These are phyloP conservation scores for Aurelia aurita DNA, from an alignment of 30 jellyfish, hydroid and myxozoan species.

Conservation along the genomic window DNA sequence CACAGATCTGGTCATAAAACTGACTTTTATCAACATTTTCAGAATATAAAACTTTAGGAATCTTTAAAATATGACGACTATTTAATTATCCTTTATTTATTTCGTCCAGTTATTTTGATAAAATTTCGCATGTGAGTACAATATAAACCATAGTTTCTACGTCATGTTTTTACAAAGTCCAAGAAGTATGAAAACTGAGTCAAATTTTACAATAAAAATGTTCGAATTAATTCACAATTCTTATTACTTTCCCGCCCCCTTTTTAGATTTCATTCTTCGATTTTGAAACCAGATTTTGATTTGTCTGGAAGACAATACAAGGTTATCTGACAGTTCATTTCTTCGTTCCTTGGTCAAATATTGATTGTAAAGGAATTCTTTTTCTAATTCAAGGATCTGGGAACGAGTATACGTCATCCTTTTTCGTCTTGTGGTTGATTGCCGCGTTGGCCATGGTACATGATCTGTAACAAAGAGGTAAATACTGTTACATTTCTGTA, in stretches of 20 bases:
- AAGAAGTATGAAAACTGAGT: too few relatives aligned
- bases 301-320: slow-evolving; percentile 73
- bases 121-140: too few relatives aligned
- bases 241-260: neutral
- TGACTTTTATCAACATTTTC: too few relatives aligned
- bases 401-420: slow-evolving; percentile 83
- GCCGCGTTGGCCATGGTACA: slow-evolving; percentile 82
- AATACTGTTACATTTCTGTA: neutral
- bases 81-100: too few relatives aligned
- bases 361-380: slow-evolving; percentile 75
- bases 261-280: slow-evolving; percentile 85
- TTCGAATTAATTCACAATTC: neutral
- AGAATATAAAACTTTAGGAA: too few relatives aligned
- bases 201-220: neutral
- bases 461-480: neutral
- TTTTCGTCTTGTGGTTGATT: slow-evolving; percentile 55
- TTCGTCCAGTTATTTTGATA: too few relatives aligned
- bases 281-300: slow-evolving; percentile 83
- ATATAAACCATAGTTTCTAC: too few relatives aligned
- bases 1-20: too few relatives aligned
- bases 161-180: too few relatives aligned
- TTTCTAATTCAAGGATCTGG: slow-evolving; percentile 83
- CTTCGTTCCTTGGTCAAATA: slow-evolving; percentile 79
- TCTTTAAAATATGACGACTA: too few relatives aligned
- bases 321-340: slow-evolving; percentile 58